Conservation (phyloP, 2,113 vertebrate species). For the Neolamprologus cancellatus region DNA sequence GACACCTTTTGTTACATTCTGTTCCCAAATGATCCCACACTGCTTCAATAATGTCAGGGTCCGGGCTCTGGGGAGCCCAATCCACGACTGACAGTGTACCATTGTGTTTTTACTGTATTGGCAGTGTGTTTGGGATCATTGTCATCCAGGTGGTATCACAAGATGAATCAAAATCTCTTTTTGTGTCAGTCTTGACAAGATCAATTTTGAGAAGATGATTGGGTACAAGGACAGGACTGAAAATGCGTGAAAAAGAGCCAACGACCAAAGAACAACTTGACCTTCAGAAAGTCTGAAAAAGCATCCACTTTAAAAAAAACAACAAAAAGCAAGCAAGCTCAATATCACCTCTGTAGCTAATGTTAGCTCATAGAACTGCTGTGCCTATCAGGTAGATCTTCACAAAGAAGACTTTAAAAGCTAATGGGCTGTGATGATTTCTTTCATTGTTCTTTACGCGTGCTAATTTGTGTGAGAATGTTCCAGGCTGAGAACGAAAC, state of each 20-base stretch:
- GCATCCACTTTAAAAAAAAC: accelerated
- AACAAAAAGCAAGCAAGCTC: background rate
- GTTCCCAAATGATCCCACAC: background rate
- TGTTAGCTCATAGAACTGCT: background rate
- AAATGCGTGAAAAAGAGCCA: background rate
- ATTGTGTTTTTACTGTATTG: background rate
- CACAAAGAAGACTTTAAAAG: background rate
- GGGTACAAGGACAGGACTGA: background rate
- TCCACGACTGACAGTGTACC: background rate
- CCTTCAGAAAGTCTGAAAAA: background rate
- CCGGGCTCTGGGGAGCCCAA: background rate
- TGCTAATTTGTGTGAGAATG: slow-evolving; percentile 7
- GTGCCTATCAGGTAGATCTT: background rate
- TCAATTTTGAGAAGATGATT: background rate
- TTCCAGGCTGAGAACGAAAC: background rate
- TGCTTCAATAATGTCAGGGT: background rate
- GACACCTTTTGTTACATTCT: background rate
- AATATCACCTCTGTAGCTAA: background rate
- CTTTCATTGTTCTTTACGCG: background rate
- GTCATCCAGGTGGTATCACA: background rate
- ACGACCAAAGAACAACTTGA: background rate
- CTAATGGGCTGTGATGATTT: background rate
- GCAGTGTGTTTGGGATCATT: background rate
- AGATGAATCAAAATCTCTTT: background rate
- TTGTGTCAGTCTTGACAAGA: background rate